A percentile compares a stretch with the other conserved stretches of the same genome.
phyloP scores from a whole-genome alignment of 2,797 vertebrate genomes.

The Channallabes apus region DNA sequence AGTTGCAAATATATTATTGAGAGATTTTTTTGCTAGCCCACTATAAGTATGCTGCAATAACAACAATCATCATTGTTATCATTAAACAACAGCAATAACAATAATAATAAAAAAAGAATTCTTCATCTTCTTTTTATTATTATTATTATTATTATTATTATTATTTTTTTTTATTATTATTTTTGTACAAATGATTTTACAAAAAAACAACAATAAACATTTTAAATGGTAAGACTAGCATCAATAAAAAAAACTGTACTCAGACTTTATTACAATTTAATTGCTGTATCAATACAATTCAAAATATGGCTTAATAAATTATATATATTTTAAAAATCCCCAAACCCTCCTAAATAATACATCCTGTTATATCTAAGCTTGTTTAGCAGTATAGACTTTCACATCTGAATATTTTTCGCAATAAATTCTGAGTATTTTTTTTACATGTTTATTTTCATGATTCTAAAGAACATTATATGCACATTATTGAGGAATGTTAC shows the following conservation, averaged over 20 bases:
- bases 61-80: too few species aligned
- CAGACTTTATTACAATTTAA: not conserved
- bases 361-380: not conserved
- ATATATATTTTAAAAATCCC: not conserved
- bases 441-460: not conserved
- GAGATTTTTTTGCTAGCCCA: not conserved
- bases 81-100: not conserved
- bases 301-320: not conserved
- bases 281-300: not conserved
- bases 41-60: not conserved
- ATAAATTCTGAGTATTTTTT: not conserved
- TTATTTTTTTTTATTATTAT: not conserved
- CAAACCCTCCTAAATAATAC: not conserved
- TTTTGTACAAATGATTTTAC: not conserved
- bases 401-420: too few species aligned
- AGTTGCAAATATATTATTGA: not conserved
- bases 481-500: not conserved
- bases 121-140: not conserved
- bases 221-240: not conserved
- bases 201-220: not conserved
- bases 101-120: not conserved
- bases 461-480: not conserved
- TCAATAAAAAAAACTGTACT: not conserved
- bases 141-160: not conserved
- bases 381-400: not conserved